These are phyloP conservation scores for Campoplex capitator DNA, from an alignment of 2,888 invertebrate species.

Conservation along the genomic window DNA sequence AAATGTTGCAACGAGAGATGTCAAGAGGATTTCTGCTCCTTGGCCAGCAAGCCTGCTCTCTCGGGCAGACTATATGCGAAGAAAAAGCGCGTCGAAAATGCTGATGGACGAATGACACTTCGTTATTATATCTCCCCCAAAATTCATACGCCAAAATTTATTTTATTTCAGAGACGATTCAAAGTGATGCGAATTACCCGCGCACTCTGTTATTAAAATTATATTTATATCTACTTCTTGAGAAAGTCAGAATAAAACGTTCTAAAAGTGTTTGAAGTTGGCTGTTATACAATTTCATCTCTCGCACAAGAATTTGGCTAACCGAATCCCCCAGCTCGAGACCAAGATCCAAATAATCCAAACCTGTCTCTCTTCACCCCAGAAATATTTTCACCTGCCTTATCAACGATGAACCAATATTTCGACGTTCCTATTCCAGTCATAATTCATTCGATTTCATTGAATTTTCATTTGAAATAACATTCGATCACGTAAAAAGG, in stretches of 20 bases:
- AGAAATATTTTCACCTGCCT: not conserved
- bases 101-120: slow-evolving; percentile 29
- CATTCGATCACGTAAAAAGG: no score
- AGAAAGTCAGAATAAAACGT: not conserved
- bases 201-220: not conserved
- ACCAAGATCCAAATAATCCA: not conserved
- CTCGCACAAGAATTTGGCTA: not conserved
- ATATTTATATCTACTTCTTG: slow-evolving; percentile 4
- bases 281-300: not conserved
- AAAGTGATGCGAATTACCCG: not conserved
- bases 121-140: not conserved
- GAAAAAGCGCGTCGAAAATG: slow-evolving; percentile 48
- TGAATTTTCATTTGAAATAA: no score
- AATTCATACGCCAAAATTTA: slow-evolving; percentile 15
- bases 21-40: slow-evolving; percentile 48
- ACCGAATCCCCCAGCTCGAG: not conserved
- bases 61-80: slow-evolving; percentile 19
- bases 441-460: no score
- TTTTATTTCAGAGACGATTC: slow-evolving; percentile 3
- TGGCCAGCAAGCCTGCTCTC: slow-evolving; percentile 9
- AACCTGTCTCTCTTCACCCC: not conserved
- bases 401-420: not conserved
- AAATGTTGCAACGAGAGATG: slow-evolving; percentile 44
- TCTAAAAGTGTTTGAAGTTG: slow-evolving; percentile 5
- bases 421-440: not conserved